Evolutionary conservation across 2,888 invertebrate genomes (phyloP).

Genomic region (Zonitis immaculata): DNA sequence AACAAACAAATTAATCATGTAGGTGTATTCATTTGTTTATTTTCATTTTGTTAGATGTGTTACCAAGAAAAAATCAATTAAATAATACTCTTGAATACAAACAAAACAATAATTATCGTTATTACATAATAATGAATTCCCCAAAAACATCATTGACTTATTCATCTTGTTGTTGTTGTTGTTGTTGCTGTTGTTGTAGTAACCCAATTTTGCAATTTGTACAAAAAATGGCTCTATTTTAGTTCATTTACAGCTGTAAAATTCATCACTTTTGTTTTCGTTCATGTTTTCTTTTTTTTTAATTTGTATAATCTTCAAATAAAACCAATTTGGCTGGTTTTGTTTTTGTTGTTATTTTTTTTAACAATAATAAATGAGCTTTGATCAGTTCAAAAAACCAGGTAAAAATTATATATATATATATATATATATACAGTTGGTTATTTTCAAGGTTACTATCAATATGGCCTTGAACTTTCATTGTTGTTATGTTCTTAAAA

Average conservation of each 20-base stretch:
- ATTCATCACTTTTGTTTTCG: not conserved
- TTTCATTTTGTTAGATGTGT: too few species aligned
- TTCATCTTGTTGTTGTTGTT: too few species aligned
- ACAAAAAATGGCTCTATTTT: not conserved
- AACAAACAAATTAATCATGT: too few species aligned
- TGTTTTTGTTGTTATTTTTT: too few species aligned
- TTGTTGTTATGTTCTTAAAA: slow-evolving; percentile 3
- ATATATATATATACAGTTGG: slow-evolving; percentile 19
- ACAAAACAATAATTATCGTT: too few species aligned
- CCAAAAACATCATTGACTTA: too few species aligned
- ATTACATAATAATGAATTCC: too few species aligned
- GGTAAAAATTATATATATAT: not conserved
- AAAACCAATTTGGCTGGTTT: not conserved
- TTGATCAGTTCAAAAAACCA: not conserved
- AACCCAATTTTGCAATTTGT: not conserved
- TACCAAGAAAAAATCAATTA: too few species aligned
- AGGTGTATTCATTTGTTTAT: too few species aligned
- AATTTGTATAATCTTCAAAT: not conserved
- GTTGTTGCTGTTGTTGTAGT: not conserved
- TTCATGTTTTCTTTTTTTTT: not conserved
- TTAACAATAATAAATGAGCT: too few species aligned
- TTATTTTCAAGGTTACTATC: slow-evolving; percentile 17
- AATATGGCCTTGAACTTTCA: slow-evolving; percentile 16
- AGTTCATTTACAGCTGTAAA: not conserved
- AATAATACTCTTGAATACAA: too few species aligned